Evolutionary conservation across 2,797 vertebrate species (phyloP).

Genomic region (Rhinophrynus dorsalis): DNA sequence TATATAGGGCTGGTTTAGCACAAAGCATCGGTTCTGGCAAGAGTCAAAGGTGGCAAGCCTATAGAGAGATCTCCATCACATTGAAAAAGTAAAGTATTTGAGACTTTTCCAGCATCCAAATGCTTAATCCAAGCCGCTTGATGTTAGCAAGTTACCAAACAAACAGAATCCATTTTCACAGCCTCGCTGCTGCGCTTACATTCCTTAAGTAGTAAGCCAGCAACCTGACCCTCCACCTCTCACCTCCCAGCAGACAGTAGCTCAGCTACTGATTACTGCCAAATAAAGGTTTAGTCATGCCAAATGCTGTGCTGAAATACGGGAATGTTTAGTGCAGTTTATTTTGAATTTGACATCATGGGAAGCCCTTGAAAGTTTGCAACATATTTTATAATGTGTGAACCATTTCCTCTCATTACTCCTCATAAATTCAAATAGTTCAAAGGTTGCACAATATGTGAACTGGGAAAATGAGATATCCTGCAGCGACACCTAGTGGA

Average conservation of each 20-base stretch:
- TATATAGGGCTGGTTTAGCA: no score
- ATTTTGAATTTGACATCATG: constrained; percentile 41
- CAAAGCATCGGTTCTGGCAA: no score
- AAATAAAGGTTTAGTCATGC: constrained; percentile 15
- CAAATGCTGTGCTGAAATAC: constrained; percentile 32
- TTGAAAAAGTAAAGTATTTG: no score
- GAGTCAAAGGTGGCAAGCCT: no score
- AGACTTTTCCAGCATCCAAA: no score
- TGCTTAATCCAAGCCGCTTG: no score
- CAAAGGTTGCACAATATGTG: constrained; percentile 14
- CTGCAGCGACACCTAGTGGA: constrained; percentile 16
- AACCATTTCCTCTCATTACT: constrained; percentile 41
- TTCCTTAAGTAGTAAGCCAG: no score
- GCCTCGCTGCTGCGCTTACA: no score
- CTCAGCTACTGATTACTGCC: constrained; percentile 26
- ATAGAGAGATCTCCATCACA: no score
- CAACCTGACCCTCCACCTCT: constrained; percentile 4
- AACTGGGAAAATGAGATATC: not conserved
- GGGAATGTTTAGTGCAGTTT: constrained; percentile 22
- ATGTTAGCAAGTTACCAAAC: no score
- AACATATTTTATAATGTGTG: constrained; percentile 40
- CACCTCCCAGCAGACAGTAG: constrained; percentile 24
- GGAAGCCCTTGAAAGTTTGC: constrained; percentile 27
- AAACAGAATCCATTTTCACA: not conserved
- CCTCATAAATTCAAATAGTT: constrained; percentile 31